phyloP scores from a whole-genome alignment of 2,797 vertebrate species.

The Craterocephalus amniculus region DNA sequence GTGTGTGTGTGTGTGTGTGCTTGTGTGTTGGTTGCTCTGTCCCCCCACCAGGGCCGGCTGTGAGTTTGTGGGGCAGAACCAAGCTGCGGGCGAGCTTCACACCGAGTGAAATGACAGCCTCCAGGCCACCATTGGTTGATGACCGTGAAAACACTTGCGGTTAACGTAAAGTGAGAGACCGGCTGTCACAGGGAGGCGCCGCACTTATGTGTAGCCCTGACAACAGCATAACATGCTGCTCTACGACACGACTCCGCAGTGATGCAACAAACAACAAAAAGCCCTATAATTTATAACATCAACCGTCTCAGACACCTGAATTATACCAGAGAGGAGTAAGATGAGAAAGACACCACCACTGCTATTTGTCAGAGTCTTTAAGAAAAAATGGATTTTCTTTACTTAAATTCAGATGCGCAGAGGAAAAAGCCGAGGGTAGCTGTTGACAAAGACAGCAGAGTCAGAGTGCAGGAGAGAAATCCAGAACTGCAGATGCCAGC shows the following conservation, averaged over 20 bases:
- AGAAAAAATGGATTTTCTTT: slow-evolving; percentile 57
- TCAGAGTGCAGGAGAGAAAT: slow-evolving; percentile 45
- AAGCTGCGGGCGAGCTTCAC: slow-evolving; percentile 72
- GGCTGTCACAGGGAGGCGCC: slow-evolving; percentile 73
- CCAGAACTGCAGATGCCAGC: slow-evolving; percentile 63
- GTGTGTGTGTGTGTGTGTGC: slow-evolving; percentile 29
- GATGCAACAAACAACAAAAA: slow-evolving; percentile 67
- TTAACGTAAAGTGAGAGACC: slow-evolving; percentile 79
- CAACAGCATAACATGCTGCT: slow-evolving; percentile 67
- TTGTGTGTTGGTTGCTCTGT: slow-evolving; percentile 49
- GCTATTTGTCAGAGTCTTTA: slow-evolving; percentile 67
- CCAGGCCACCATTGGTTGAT: slow-evolving; percentile 80
- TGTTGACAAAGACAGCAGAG: slow-evolving; percentile 40
- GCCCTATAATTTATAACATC: slow-evolving; percentile 56
- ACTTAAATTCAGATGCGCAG: slow-evolving; percentile 52
- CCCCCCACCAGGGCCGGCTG: slow-evolving; percentile 71
- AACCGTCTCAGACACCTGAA: slow-evolving; percentile 58
- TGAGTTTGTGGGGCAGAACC: slow-evolving; percentile 85
- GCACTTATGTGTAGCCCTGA: slow-evolving; percentile 64
- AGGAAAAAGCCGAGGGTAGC: slow-evolving; percentile 37
- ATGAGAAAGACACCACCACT: slow-evolving; percentile 44
- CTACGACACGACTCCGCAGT: slow-evolving; percentile 60
- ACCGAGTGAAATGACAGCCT: slow-evolving; percentile 79
- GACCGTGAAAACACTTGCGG: slow-evolving; percentile 82
- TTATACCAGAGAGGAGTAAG: slow-evolving; percentile 41